phyloP scores from a whole-genome alignment of 2,113 vertebrate species.

The Oryzias javanicus region DNA sequence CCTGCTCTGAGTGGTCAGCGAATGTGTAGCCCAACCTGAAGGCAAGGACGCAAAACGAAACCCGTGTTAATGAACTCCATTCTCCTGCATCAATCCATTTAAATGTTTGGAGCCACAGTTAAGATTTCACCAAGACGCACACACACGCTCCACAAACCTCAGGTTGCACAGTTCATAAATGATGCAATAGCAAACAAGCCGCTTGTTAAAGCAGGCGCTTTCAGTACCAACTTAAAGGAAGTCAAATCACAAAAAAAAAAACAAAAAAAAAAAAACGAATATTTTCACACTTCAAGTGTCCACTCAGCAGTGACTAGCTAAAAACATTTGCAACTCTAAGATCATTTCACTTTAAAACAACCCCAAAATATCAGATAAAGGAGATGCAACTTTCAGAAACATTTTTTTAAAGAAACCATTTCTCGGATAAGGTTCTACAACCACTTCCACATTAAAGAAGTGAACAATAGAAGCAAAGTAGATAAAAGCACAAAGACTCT shows the following conservation, averaged over 20 bases:
- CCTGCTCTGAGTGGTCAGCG: constrained; percentile 5
- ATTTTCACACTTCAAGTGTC: no score
- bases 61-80: not conserved
- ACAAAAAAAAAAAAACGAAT: not conserved
- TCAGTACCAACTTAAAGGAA: not conserved
- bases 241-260: not conserved
- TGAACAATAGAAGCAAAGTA: no score
- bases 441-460: no score
- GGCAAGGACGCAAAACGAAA: constrained; percentile 5
- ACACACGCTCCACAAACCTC: constrained; percentile 17
- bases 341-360: not conserved
- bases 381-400: no score
- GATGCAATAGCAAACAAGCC: constrained; percentile 42
- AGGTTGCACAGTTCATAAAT: constrained; percentile 36
- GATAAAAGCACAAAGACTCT: no score
- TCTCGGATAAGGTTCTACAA: no score
- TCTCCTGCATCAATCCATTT: no score
- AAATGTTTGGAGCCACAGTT: not conserved
- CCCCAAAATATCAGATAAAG: no score
- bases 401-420: no score
- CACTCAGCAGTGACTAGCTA: no score
- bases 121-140: constrained; percentile 20
- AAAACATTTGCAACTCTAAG: not conserved
- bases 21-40: not conserved
- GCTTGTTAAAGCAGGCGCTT: not conserved